A percentile compares a stretch with the other conserved stretches of the same genome.
Conservation (phyloP, 1,140 invertebrate species). For the Zophobas atratus region DNA sequence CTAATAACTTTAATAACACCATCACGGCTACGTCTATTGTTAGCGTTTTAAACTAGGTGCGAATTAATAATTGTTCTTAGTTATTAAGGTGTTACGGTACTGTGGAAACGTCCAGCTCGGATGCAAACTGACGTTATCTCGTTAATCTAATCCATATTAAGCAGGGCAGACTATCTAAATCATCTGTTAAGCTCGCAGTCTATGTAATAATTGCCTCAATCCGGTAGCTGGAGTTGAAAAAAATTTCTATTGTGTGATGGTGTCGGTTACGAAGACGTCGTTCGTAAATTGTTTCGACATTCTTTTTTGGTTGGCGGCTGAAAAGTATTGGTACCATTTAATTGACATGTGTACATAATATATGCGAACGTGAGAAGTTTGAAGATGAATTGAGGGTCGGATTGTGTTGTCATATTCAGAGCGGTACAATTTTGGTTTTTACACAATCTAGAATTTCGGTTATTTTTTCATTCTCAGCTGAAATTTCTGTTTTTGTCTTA, state of each 20-base stretch:
- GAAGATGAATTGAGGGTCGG: too few relatives aligned
- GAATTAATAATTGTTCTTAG: conserved; percentile 42
- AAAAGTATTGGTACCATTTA: too few relatives aligned
- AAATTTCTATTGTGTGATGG: neutral
- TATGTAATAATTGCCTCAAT: conserved; percentile 16
- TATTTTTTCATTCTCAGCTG: too few relatives aligned
- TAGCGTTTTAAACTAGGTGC: conserved; percentile 33
- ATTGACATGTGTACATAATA: too few relatives aligned
- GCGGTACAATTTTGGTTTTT: too few relatives aligned
- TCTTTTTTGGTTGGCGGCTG: too few relatives aligned
- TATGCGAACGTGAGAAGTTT: too few relatives aligned
- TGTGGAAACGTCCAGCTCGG: conserved; percentile 35
- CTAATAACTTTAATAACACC: conserved; percentile 41
- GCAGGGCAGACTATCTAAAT: conserved; percentile 39
- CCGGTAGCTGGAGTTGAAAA: neutral
- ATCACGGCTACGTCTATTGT: conserved; percentile 27
- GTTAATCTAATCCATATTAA: conserved; percentile 41
- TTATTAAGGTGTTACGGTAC: conserved; percentile 43
- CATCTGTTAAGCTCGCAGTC: conserved; percentile 23
- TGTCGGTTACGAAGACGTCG: neutral
- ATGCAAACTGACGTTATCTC: conserved; percentile 42
- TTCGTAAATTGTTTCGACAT: too few relatives aligned
- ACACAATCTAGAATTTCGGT: too few relatives aligned
- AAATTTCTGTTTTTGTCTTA: too few relatives aligned
- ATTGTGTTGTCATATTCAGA: too few relatives aligned